These are phyloP conservation scores for Montipora foliosa DNA, from an alignment of 64 coral and sea anemone species.

Conservation along the genomic window DNA sequence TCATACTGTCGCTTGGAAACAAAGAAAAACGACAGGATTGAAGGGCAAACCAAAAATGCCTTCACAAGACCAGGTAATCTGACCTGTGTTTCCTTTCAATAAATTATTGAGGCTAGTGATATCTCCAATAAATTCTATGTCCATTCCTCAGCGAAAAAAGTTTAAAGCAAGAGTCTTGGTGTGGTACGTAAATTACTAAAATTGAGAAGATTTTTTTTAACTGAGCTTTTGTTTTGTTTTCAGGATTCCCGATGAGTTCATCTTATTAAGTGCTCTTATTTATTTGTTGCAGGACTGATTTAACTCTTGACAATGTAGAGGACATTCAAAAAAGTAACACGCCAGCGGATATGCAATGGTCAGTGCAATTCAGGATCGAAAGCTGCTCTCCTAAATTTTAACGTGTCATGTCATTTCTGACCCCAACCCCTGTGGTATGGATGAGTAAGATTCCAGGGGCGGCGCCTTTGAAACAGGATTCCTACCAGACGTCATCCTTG, in stretches of 20 bases:
- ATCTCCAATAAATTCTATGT: not conserved
- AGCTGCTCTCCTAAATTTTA: no score
- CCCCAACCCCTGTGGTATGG: no score
- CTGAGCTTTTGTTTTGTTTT: no score
- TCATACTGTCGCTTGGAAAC: not conserved
- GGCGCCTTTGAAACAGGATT: no score
- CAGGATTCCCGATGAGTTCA: no score
- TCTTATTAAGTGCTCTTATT: not conserved
- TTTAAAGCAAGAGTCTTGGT: conserved; percentile 67
- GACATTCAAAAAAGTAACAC: conserved; percentile 57
- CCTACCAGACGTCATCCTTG: no score
- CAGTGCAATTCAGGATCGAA: not conserved
- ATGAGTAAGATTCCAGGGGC: no score
- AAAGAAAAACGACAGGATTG: not conserved
- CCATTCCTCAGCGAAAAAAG: conserved; percentile 14
- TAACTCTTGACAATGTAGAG: conserved; percentile 73
- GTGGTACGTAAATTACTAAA: conserved; percentile 41
- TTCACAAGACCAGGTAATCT: conserved; percentile 54
- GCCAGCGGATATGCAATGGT: conserved; percentile 61
- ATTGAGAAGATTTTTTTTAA: no score
- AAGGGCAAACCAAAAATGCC: conserved; percentile 40
- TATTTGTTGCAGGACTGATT: conserved; percentile 50
- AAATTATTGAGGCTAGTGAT: not conserved
- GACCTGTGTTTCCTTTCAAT: not conserved
- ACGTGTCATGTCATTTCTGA: no score